Conservation (phyloP, 2,797 vertebrate genomes). For the Halcyon smyrnensis region DNA sequence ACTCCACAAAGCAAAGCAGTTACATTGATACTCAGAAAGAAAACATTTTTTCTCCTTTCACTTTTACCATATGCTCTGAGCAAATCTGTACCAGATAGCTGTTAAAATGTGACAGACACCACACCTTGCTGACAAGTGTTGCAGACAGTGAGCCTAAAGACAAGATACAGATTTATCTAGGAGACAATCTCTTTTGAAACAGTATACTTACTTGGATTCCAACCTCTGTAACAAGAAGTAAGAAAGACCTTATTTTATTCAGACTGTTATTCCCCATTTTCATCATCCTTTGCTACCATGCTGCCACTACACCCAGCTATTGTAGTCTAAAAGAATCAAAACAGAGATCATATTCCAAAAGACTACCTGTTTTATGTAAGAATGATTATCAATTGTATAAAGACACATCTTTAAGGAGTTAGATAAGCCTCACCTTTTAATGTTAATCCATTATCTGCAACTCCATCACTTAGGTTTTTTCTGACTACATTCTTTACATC, state of each 20-base stretch:
- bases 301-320: not conserved
- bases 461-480: constrained; percentile 91
- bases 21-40: not conserved
- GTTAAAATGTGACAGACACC: not conserved
- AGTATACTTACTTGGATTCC: not conserved
- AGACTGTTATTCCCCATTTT: not conserved
- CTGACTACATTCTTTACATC: constrained; percentile 97
- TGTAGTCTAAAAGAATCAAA: not conserved
- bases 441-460: constrained; percentile 89
- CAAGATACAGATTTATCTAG: not conserved
- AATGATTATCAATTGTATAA: not conserved
- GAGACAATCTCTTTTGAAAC: not conserved
- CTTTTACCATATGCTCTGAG: not conserved
- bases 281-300: not conserved
- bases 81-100: not conserved
- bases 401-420: not conserved
- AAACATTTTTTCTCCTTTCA: not conserved
- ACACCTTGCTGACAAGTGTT: not conserved
- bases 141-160: not conserved
- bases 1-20: not conserved
- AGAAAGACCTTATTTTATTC: not conserved
- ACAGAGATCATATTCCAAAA: not conserved
- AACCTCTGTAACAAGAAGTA: not conserved
- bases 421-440: constrained; percentile 85
- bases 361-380: not conserved